Evolutionary conservation across 2,797 vertebrate species (phyloP), one percentile per base, ranked within the genome.

Genomic region (Hippoglossus hippoglossus): DNA sequence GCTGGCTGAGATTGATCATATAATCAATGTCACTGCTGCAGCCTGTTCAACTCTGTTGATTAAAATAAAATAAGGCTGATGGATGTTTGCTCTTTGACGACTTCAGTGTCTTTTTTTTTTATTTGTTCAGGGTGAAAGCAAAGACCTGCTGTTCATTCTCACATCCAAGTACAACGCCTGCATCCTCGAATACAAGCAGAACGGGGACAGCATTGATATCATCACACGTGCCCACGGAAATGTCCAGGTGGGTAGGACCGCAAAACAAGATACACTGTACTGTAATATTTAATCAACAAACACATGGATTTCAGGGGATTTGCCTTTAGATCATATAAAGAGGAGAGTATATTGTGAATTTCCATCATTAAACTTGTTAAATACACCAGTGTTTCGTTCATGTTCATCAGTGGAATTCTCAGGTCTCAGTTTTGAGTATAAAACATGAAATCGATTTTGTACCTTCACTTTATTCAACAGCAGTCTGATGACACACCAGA

Each of bases 121-220:
- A 2, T 67, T 46, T 76, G 5, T 65, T 12, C 77, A 99, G 98
- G 98, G 98, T 2, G 98, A 99, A 87, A 98, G 94, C 90, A 99
- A 99, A 87, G 98, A 99, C 74, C 90, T 99, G 61, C 91, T 99
- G 73, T 99, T 99, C 80, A 98, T 99, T 88, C 93, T 99, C 89
- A 99, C 98, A 3, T 97, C 98, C 54, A 99, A 99, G 84, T 99
- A 99, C 85, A 99, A 99, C 0, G 98, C 98, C 77, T 99, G 98
- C 87, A 99, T 99, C 91, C 92, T 99, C 39, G 98, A 99, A 57
- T 99, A 99, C 87, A 99, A 99, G 87, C 98, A 99, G 94, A 99
- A 94, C 0, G 98, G 97, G 0, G 98, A 99, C 26, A 98, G 93
- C 92, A 98, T 99, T 1, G 98, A 99, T 62, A 99, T 99, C 80